These are phyloP conservation scores for Tetrax tetrax DNA, from an alignment of 2,113 vertebrate genomes.

Conservation along the genomic window DNA sequence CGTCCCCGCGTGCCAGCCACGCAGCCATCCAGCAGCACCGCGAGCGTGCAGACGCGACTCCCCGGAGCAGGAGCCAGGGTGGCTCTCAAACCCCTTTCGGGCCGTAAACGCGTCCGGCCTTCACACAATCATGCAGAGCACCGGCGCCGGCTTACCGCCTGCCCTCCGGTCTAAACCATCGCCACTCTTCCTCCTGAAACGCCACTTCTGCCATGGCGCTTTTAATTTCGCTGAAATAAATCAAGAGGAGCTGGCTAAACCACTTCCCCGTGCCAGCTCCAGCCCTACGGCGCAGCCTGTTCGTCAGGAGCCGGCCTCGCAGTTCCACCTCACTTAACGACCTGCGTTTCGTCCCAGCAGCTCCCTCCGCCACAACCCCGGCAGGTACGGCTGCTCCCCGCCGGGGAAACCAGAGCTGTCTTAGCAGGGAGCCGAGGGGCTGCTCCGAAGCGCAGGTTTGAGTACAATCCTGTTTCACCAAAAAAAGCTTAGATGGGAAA, in stretches of 20 bases:
- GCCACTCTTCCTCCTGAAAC: background rate
- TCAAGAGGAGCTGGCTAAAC: background rate
- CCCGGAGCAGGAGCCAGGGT: fast-evolving
- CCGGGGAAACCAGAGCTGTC: background rate
- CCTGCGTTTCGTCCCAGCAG: fast-evolving
- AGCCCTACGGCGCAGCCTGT: background rate
- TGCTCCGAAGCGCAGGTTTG: fast-evolving
- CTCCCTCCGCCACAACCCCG: background rate
- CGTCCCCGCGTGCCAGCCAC: background rate
- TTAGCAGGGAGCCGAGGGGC: fast-evolving
- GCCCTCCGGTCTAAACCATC: fast-evolving
- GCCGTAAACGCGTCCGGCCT: fast-evolving
- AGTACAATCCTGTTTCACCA: background rate
- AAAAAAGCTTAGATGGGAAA: background rate
- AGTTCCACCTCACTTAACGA: background rate
- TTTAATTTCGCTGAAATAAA: background rate
- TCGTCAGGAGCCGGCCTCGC: fast-evolving
- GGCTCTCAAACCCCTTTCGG: background rate
- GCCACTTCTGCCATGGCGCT: fast-evolving
- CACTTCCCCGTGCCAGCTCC: background rate
- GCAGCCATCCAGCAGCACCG: background rate
- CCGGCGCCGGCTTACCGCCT: fast-evolving
- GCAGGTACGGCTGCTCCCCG: background rate
- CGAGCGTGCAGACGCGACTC: no score
- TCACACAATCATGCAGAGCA: fast-evolving